Evolutionary conservation across 2,113 vertebrate genomes (phyloP), one percentile per base, ranked within the genome.

Genomic region (Scortum barcoo): DNA sequence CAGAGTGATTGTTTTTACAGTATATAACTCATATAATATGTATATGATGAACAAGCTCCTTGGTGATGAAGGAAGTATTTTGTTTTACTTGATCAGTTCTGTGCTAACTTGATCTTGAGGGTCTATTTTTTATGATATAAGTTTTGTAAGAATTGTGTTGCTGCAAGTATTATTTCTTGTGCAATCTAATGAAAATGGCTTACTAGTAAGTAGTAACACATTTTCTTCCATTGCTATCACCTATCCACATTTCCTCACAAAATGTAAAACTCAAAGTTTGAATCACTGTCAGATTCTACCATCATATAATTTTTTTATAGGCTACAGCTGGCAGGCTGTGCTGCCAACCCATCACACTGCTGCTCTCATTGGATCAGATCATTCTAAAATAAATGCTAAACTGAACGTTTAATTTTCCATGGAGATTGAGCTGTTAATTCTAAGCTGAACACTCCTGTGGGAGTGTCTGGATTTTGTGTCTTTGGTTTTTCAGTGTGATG

Each of bases 301-400:
- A 2, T 66, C 11, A 17, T 71, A 40, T 54, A 7, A 48, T 58
- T 81, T 6, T 6, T 77, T 71, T 83, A 77, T 75, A 33, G 19
- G 48, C 50, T 74, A 22, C 66, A 74, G 60, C 58, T 84, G 61
- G 54, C 48, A 54, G 70, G n/a, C 22, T 71, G 12, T 54, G 58
- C 58, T 44, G 22, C 68, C 30, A 78, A 28, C 40, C 24, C 38
- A 46, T 83, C 50, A 53, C 61, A 73, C 19, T 22, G 54, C 19
- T 83, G 63, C 69, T 85, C 60, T 74, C 73, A 67, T 16, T 12
- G 28, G 53, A 56, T 70, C 33, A 24, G 24, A 58, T 61, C 19
- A 80, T 40, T 58, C 30, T 71, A 61, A 74, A 72, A 72, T 36
- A 61, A 66, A 69, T 58, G 28, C 36, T 70, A 73, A 69, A 67